These are phyloP conservation scores for Merops nubicus DNA, from an alignment of 2,113 vertebrate species.

Conservation along the genomic window DNA sequence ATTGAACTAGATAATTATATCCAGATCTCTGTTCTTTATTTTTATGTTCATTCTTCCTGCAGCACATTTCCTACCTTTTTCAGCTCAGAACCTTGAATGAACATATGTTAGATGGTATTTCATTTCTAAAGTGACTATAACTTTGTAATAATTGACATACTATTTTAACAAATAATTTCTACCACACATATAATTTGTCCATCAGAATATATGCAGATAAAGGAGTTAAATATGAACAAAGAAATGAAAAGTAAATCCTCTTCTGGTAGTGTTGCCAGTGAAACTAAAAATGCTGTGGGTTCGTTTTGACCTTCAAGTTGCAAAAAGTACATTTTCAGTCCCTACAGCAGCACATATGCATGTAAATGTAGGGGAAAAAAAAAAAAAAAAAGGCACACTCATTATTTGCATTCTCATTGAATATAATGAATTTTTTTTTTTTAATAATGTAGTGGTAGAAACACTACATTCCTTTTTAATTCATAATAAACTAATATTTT, in stretches of 20 bases:
- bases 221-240: background rate
- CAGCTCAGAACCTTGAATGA: background rate
- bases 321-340: background rate
- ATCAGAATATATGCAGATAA: background rate
- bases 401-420: background rate
- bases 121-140: background rate
- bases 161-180: background rate
- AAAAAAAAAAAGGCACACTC: background rate
- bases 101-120: background rate
- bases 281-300: background rate
- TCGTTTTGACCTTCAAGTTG: background rate
- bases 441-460: background rate
- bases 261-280: background rate
- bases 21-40: constrained; percentile 29
- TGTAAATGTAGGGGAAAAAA: no score
- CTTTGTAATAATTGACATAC: background rate
- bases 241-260: background rate
- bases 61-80: background rate
- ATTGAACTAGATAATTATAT: constrained; percentile 45
- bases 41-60: background rate
- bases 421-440: background rate
- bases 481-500: background rate
- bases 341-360: background rate
- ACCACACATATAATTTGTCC: background rate
- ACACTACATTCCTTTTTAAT: background rate